Conservation (phyloP, 1,140 invertebrate genomes). For the Eueides isabella region DNA sequence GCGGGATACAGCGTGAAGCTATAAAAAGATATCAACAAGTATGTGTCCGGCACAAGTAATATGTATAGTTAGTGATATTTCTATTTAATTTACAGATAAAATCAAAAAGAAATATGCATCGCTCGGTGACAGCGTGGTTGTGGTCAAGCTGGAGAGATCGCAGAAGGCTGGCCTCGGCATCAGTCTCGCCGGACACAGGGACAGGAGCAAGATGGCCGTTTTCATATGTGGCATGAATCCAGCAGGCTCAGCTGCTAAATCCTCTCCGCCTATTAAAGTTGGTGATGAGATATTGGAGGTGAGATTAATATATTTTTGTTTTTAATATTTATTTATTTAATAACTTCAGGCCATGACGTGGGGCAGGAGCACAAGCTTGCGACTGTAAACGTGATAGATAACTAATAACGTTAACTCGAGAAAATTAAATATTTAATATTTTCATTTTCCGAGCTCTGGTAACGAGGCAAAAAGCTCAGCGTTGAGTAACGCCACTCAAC, state of each 20-base stretch:
- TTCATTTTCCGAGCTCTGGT: no score
- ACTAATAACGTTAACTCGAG: no score
- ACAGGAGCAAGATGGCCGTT: conserved; percentile 97
- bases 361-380: no score
- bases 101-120: conserved; percentile 94
- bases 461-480: no score
- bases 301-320: conserved; percentile 1
- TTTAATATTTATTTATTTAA: background rate
- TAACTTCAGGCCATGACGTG: no score
- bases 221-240: conserved; percentile 98
- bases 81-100: conserved; percentile 87
- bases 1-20: no score
- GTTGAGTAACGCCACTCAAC: no score
- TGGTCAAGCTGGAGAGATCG: conserved; percentile 88
- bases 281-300: conserved; percentile 93
- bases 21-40: no score
- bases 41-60: no score
- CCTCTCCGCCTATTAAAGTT: conserved; percentile 89
- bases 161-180: conserved; percentile 90
- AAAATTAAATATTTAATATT: no score
- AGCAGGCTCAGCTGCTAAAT: conserved; percentile 89
- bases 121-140: conserved; percentile 86
- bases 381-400: no score
- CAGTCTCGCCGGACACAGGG: conserved; percentile 96
- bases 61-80: no score